Base-by-base conservation (phyloP, 2,888 invertebrate genomes). In the Papilio protenor region DNA sequence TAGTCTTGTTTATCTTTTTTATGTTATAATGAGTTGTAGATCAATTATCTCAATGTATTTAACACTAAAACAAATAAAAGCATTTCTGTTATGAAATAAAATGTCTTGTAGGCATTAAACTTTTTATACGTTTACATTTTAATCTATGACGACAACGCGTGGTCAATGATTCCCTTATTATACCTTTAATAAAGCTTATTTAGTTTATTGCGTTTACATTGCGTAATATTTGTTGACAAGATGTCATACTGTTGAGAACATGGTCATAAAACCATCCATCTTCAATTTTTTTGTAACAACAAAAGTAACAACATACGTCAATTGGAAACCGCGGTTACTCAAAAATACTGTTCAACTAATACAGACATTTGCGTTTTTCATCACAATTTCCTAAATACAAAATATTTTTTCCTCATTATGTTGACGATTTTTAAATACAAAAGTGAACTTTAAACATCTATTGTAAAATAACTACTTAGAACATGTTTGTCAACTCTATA, bases 141-240 rank as follows among this genome's bases (percentile, higher is more conserved):
- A 69, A 69, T 69, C 66, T 69, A 12, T 69, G 66, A 69, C 66
- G 45, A n/a, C 6, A 16, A 66, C 66, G 40, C 11, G 45, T 66
- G n/a, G 10, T 11, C 40, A 69, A 45, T 40, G n/a, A 40, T 40
- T 66, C 66, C n/a, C 66, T 40, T 66, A n/a, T 40, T 18, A 6
- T 8, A 11, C 21, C 16, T 61, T 27, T 61, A 16, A 4, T 64
- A 2, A 66, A 45, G n/a, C 5, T 45, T 45, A 69, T 45, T 69
- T 69, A 14, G 6, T 69, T 45, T 45, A 45, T 21, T 27, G 16
- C 27, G 27, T 14, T 61, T 61, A 4, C 61, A 61, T 1, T 61
- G 27, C 16, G 4, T 18, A 55, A 55, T 49, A 55, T 18, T 18
- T 18, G 2, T 27, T 61, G 27, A 49, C 10, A n/a, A 61, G 27